Conservation (phyloP, 2,888 invertebrate genomes). For the Lithophane leautieri region DNA sequence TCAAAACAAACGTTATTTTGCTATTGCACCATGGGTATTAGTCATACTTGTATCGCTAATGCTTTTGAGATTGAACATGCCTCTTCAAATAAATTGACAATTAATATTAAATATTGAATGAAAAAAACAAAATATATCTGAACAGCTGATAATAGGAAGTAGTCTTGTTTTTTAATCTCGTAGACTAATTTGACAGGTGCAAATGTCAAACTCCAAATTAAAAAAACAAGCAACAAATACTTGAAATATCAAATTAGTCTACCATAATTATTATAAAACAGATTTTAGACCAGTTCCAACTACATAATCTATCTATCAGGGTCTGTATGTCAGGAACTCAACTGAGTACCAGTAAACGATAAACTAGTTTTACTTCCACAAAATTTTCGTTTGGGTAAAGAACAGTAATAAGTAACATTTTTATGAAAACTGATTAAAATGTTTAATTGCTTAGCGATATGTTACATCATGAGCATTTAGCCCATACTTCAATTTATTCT, state of each 20-base stretch:
- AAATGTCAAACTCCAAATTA: too few species aligned
- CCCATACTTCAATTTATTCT: neutral
- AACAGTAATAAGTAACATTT: neutral
- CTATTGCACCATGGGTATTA: constrained; percentile 31
- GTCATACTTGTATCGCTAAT: constrained; percentile 36
- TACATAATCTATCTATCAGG: too few species aligned
- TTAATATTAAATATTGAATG: neutral
- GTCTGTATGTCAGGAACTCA: constrained; percentile 47
- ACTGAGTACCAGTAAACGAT: constrained; percentile 16
- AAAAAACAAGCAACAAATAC: too few species aligned
- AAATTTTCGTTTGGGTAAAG: neutral
- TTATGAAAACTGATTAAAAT: neutral
- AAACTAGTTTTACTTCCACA: constrained; percentile 25
- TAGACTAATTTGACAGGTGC: too few species aligned
- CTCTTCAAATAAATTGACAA: neutral
- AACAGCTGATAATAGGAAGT: neutral
- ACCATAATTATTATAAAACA: too few species aligned
- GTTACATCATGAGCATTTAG: neutral
- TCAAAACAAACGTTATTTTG: constrained; percentile 59
- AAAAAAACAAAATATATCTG: neutral
- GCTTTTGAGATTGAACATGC: constrained; percentile 3
- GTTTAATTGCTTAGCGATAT: neutral
- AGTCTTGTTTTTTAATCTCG: too few species aligned
- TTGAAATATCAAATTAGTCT: too few species aligned
- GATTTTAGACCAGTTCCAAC: neutral